These are phyloP conservation scores for Sarcophaga subvicina DNA, from an alignment of 2,888 invertebrate genomes.

Conservation along the genomic window DNA sequence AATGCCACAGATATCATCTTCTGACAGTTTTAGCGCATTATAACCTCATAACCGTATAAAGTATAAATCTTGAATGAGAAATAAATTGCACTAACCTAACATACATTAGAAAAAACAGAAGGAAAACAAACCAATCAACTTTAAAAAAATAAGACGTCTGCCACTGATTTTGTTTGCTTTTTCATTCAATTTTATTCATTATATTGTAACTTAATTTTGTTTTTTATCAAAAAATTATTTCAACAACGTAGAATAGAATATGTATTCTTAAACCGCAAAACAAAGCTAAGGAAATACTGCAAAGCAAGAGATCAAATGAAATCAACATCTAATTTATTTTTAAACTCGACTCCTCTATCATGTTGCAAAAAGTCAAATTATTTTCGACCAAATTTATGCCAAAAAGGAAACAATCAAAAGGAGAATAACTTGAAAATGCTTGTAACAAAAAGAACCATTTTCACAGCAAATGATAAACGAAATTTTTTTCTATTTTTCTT, in stretches of 20 bases:
- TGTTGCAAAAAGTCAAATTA: neutral
- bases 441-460: neutral
- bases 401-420: neutral
- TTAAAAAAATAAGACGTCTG: constrained; percentile 48
- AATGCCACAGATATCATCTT: too few relatives aligned
- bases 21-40: too few relatives aligned
- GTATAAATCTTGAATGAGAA: too few relatives aligned
- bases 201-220: neutral
- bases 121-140: too few relatives aligned
- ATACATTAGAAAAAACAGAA: too few relatives aligned
- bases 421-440: neutral
- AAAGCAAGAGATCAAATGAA: constrained; percentile 23
- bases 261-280: constrained; percentile 3
- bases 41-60: too few relatives aligned
- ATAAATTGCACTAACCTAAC: too few relatives aligned
- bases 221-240: neutral
- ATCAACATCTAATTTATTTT: constrained; percentile 39
- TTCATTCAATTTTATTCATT: constrained; percentile 31
- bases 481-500: too few relatives aligned
- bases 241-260: neutral
- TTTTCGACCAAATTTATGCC: neutral
- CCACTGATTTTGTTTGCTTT: constrained; percentile 45
- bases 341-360: neutral
- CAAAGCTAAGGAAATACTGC: neutral
- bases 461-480: constrained; percentile 14